phyloP scores from a whole-genome alignment of 2,113 vertebrate genomes.

The Electrona antarctica region DNA sequence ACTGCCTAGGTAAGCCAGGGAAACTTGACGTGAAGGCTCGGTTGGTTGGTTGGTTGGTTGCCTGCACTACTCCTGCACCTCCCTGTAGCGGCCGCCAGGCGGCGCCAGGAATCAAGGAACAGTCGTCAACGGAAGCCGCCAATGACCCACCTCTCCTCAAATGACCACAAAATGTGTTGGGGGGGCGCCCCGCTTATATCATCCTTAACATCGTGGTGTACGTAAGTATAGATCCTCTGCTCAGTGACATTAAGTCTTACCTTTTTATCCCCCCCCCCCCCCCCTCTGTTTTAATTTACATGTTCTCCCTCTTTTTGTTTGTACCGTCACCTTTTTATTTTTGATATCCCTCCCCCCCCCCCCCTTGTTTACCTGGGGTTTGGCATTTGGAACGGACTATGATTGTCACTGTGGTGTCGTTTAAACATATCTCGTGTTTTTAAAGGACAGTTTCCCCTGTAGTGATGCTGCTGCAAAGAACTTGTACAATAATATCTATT shows the following conservation, averaged over 20 bases:
- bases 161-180: slow-evolving; percentile 77
- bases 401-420: slow-evolving; percentile 79
- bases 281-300: slow-evolving; percentile 71
- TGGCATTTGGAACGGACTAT: slow-evolving; percentile 79
- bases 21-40: slow-evolving; percentile 66
- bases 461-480: slow-evolving; percentile 53
- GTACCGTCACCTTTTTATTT: slow-evolving; percentile 62
- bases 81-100: slow-evolving; percentile 63
- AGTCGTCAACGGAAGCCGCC: slow-evolving; percentile 80
- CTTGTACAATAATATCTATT: slow-evolving; percentile 30
- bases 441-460: slow-evolving; percentile 74
- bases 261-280: slow-evolving; percentile 39
- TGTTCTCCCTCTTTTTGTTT: slow-evolving; percentile 80
- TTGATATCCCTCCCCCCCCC: slow-evolving; percentile 54
- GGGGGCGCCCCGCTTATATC: slow-evolving; percentile 80
- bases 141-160: slow-evolving; percentile 82
- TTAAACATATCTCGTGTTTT: slow-evolving; percentile 80
- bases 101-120: slow-evolving; percentile 74
- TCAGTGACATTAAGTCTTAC: slow-evolving; percentile 85
- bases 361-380: slow-evolving; percentile 73
- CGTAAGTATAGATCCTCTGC: slow-evolving; percentile 98
- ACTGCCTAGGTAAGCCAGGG: slow-evolving; percentile 61
- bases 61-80: slow-evolving; percentile 69
- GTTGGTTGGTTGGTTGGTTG: not conserved
- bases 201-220: slow-evolving; percentile 83